Conservation (phyloP, 2,888 invertebrate species). For the Drosophila birchii region DNA sequence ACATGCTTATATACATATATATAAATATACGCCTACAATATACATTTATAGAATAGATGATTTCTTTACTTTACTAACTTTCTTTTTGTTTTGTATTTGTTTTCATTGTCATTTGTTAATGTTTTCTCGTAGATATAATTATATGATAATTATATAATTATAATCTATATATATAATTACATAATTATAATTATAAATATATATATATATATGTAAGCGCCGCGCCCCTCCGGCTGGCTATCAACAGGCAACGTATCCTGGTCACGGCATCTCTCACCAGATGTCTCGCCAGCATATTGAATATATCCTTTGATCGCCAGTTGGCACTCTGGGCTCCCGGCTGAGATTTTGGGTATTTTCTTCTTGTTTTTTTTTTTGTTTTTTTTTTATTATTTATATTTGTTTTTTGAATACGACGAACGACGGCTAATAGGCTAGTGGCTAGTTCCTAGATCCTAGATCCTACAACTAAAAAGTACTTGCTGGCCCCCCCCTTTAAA, state of each 20-base stretch:
- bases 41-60: constrained; percentile 14
- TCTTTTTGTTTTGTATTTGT: not conserved
- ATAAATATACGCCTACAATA: constrained; percentile 42
- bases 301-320: constrained; percentile 22
- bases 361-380: not conserved
- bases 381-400: not conserved
- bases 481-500: constrained; percentile 28
- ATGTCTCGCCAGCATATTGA: constrained; percentile 6
- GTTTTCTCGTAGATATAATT: not conserved
- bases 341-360: constrained; percentile 18
- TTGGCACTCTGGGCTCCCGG: constrained; percentile 11
- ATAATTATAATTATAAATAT: not conserved
- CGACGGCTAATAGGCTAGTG: constrained; percentile 14
- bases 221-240: constrained; percentile 14
- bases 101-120: constrained; percentile 3
- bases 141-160: not conserved
- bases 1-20: constrained; percentile 30
- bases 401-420: constrained; percentile 6
- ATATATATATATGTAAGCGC: constrained; percentile 10
- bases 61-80: constrained; percentile 11
- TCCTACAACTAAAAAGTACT: constrained; percentile 43
- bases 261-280: not conserved
- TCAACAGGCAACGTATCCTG: not conserved
- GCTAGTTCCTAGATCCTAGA: constrained; percentile 3
- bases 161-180: not conserved